These are phyloP conservation scores for Entelurus aequoreus DNA, from an alignment of 2,113 vertebrate species.

Conservation along the genomic window DNA sequence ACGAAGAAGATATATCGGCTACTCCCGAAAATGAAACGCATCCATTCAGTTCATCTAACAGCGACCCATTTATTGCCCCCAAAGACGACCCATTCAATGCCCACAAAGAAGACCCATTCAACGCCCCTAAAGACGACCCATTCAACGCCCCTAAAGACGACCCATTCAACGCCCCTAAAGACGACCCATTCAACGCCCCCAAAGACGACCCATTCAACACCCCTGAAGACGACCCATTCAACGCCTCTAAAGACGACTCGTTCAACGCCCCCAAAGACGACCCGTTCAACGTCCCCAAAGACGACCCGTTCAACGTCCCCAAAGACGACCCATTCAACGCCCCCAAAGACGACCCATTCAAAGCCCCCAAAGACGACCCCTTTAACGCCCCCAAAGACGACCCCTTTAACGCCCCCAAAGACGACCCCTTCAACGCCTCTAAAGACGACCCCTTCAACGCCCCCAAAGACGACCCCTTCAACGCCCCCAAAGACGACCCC, in stretches of 20 bases:
- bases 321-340: slow-evolving; percentile 28
- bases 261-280: slow-evolving; percentile 25
- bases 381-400: slow-evolving; percentile 23
- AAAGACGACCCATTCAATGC: slow-evolving; percentile 30
- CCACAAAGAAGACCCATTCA: slow-evolving; percentile 31
- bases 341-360: slow-evolving; percentile 5
- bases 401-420: slow-evolving; percentile 34
- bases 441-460: slow-evolving; percentile 34
- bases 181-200: slow-evolving; percentile 18
- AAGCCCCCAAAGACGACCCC: slow-evolving; percentile 13
- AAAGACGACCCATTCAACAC: slow-evolving; percentile 25
- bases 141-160: slow-evolving; percentile 40
- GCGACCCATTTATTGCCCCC: not conserved
- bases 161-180: slow-evolving; percentile 27
- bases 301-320: slow-evolving; percentile 7
- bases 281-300: slow-evolving; percentile 5
- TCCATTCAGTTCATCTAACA: slow-evolving; percentile 16
- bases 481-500: slow-evolving; percentile 14
- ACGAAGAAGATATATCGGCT: slow-evolving; percentile 21
- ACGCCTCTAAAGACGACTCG: slow-evolving; percentile 8
- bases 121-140: slow-evolving; percentile 33
- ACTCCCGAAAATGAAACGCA: slow-evolving; percentile 1
- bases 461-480: slow-evolving; percentile 34
- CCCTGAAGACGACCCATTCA: slow-evolving; percentile 20
- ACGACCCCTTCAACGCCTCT: not conserved